Evolutionary conservation across 1,140 invertebrate species (phyloP), one percentile per base, ranked within the genome.

Genomic region (Platyscapa corneri): DNA sequence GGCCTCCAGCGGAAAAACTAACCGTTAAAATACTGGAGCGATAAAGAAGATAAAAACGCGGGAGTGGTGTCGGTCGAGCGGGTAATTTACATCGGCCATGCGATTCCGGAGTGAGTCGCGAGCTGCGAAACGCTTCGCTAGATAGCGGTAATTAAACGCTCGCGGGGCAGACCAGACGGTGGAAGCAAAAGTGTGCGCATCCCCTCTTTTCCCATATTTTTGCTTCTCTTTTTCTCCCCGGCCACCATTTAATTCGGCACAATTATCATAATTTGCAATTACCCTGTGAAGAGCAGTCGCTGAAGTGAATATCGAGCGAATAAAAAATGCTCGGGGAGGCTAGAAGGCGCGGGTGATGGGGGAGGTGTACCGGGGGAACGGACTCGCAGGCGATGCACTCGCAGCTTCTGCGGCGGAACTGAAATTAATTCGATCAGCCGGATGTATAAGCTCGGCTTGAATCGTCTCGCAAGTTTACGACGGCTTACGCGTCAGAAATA

Each of bases 101-200:
- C 90, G 92, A 93, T 92, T 93, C 89, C 90, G 89, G 89, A 91
- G 84, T 90, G 89, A 91, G 90, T 90, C 89, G 88, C 89, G 84
- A 89, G 88, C 83, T 87, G 88, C 90, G 89, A 91, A 92, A 92
- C 92, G 89, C 86, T 80, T 89, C 89, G 90, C 80, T 86, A 91
- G 92, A 93, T 93, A 93, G 91, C 89, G 88, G 90, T 93, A 93
- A 93, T 93, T 93, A 93, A 93, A 93, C 88, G 46, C 75, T 72
- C 65, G 53, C 84, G 49, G 74, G 34, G 34, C 23, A 23, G 6
- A 3, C n/a, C 18, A 18, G 18, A 16, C 3, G 34, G 30, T 12
- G 39, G 49, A 14, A 56, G 49, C 8, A 16, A 20, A 53, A 16
- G 49, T 16, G 49, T 14, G n/a, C n/a, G n/a, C n/a, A n/a, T n/a